Percentiles rank a stretch among this genome's conserved stretches.
Conservation (phyloP, 2,888 invertebrate species). For the Rhagonycha fulva region DNA sequence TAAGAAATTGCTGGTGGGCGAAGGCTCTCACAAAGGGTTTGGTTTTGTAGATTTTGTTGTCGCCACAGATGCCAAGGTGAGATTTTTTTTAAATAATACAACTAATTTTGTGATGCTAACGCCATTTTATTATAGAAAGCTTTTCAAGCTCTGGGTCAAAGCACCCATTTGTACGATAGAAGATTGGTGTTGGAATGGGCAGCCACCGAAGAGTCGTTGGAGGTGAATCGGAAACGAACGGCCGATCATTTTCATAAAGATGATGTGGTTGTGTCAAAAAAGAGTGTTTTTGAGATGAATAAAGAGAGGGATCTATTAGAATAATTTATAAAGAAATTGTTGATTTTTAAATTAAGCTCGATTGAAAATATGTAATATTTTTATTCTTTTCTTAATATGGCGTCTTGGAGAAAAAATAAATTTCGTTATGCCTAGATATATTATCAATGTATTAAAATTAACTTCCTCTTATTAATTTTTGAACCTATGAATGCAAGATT, state of each 20-base stretch:
- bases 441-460: too few species aligned
- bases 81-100: neutral
- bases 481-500: too few species aligned
- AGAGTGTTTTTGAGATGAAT: conserved; percentile 54
- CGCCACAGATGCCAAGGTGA: conserved; percentile 89
- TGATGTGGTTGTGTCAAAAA: conserved; percentile 53
- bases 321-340: neutral
- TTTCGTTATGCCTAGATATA: too few species aligned
- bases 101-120: neutral
- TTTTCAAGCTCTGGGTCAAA: conserved; percentile 89
- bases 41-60: conserved; percentile 93
- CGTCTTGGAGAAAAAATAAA: too few species aligned
- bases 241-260: conserved; percentile 67
- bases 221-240: conserved; percentile 82
- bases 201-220: conserved; percentile 72
- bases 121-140: conserved; percentile 69
- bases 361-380: too few species aligned
- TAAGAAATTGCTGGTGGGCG: conserved; percentile 78
- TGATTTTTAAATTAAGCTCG: neutral
- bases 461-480: too few species aligned
- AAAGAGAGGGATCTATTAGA: neutral
- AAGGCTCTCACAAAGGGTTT: conserved; percentile 88
- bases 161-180: conserved; percentile 97
- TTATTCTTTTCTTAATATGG: too few species aligned
- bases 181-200: conserved; percentile 97